Conservation (phyloP, 2,797 vertebrate genomes). For the Neolamprologus multifasciatus region DNA sequence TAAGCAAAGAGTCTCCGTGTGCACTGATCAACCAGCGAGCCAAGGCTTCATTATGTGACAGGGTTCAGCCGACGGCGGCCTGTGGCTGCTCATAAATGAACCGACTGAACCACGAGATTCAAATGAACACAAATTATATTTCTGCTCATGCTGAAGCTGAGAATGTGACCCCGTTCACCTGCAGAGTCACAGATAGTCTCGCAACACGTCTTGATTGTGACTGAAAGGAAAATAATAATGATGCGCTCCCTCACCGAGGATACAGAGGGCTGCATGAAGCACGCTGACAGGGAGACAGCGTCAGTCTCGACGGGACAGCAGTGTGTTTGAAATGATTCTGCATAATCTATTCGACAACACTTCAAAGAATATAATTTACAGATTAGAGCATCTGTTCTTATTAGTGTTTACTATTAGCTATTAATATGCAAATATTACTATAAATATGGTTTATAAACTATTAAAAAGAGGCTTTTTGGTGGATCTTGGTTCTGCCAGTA, state of each 20-base stretch:
- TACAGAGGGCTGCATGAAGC: background rate
- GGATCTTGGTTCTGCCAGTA: background rate
- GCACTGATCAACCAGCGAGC: background rate
- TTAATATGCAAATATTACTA: fast-evolving
- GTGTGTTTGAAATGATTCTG: fast-evolving
- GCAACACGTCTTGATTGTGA: background rate
- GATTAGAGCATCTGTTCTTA: background rate
- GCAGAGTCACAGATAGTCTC: background rate
- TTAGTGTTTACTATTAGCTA: background rate
- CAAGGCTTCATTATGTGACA: background rate
- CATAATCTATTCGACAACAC: background rate
- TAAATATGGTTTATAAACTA: fast-evolving
- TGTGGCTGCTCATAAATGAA: background rate
- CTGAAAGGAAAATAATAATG: background rate
- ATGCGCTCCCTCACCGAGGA: background rate
- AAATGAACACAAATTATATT: background rate
- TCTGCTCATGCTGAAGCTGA: background rate
- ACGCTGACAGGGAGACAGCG: background rate
- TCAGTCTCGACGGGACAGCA: background rate
- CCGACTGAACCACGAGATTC: background rate
- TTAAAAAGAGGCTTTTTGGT: background rate
- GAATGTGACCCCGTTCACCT: background rate
- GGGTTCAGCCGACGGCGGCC: fast-evolving
- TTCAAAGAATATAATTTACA: background rate
- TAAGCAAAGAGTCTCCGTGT: background rate